These are phyloP conservation scores for Lithophane semibrunnea DNA, from an alignment of 2,888 invertebrate species.

Conservation along the genomic window DNA sequence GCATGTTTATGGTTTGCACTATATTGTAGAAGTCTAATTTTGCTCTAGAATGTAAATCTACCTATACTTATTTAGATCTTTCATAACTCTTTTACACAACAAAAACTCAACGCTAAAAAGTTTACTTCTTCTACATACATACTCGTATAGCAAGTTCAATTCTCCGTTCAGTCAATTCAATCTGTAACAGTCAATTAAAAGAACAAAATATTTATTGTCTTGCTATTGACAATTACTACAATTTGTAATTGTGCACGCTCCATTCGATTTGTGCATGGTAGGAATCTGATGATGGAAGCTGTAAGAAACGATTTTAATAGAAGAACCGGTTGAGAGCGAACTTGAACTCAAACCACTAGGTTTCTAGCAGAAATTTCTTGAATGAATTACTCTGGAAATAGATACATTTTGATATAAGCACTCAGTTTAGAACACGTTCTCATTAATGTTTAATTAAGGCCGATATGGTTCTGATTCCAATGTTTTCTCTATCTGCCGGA, in stretches of 20 bases:
- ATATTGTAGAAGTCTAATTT: constrained; percentile 60
- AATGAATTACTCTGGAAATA: constrained; percentile 39
- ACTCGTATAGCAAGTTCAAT: constrained; percentile 16
- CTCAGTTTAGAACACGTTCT: constrained; percentile 19
- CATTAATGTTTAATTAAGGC: constrained; percentile 33
- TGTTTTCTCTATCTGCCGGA: constrained; percentile 22
- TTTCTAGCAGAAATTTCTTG: constrained; percentile 56
- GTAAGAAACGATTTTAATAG: constrained; percentile 65
- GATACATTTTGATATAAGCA: constrained; percentile 33
- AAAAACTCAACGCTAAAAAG: background rate
- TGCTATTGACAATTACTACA: constrained; percentile 67
- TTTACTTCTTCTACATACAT: constrained; percentile 13
- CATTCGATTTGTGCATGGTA: constrained; percentile 65
- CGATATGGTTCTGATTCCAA: constrained; percentile 22
- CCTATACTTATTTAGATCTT: background rate
- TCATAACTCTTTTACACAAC: background rate
- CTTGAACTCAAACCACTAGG: constrained; percentile 44
- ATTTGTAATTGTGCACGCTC: constrained; percentile 65
- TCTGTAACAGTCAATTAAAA: constrained; percentile 61
- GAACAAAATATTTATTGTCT: constrained; percentile 66
- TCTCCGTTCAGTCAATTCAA: constrained; percentile 49
- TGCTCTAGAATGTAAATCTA: constrained; percentile 22
- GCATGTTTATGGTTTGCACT: constrained; percentile 74
- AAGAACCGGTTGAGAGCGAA: constrained; percentile 61
- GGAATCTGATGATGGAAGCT: constrained; percentile 58